These are phyloP conservation scores for Phylloscopus trochilus DNA, from an alignment of 2,113 vertebrate genomes.

Conservation along the genomic window DNA sequence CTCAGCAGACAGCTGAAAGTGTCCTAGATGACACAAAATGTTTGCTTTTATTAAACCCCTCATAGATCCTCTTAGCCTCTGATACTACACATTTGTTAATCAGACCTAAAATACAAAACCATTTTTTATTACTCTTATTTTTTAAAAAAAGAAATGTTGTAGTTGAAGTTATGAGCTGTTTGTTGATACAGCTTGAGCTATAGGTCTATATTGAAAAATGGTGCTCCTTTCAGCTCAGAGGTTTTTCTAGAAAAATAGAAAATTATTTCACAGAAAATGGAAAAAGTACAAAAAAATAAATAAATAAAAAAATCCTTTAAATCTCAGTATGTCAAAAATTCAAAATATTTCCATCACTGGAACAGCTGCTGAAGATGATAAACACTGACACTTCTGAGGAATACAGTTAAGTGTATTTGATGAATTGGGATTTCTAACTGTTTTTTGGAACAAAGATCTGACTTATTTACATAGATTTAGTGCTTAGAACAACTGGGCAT, in stretches of 20 bases:
- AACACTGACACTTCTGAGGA: not conserved
- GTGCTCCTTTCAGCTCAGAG: not conserved
- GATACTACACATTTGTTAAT: not conserved
- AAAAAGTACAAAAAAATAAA: not conserved
- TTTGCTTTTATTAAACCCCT: not conserved
- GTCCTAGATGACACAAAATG: not conserved
- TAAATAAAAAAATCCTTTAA: accelerated
- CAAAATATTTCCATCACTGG: not conserved
- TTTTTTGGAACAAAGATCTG: not conserved
- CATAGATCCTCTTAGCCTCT: not conserved
- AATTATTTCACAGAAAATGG: not conserved
- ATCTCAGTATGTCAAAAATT: not conserved
- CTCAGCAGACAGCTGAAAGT: not conserved
- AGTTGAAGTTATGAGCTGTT: not conserved
- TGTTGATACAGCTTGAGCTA: not conserved
- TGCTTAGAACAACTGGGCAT: not conserved
- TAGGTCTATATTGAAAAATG: not conserved
- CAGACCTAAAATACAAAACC: not conserved
- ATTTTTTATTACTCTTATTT: not conserved
- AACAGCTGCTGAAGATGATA: not conserved
- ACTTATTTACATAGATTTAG: not conserved
- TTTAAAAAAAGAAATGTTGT: not conserved
- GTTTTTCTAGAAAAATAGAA: not conserved
- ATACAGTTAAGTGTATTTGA: not conserved
- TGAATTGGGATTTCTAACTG: not conserved